These are phyloP conservation scores for Cyprinus carpio DNA, from an alignment of 2,113 vertebrate species.

Conservation along the genomic window DNA sequence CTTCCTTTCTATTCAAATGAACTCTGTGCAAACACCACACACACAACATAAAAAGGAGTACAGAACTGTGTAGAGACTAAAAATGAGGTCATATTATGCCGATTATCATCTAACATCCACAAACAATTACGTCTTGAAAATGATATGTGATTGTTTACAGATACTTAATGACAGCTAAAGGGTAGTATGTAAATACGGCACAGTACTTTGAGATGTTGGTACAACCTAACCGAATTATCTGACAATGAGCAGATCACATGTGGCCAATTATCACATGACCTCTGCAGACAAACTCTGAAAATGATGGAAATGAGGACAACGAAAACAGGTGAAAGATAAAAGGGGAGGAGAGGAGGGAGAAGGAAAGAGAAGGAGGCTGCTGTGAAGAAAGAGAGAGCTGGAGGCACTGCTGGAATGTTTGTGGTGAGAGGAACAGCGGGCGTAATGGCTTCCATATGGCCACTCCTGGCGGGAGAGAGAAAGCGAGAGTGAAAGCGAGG, in stretches of 20 bases:
- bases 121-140: slow-evolving; percentile 40
- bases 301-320: slow-evolving; percentile 42
- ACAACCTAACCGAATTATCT: background rate
- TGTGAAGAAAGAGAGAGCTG: slow-evolving; percentile 56
- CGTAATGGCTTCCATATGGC: slow-evolving; percentile 61
- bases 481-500: slow-evolving; percentile 23
- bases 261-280: slow-evolving; percentile 48
- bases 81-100: background rate
- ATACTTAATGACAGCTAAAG: slow-evolving; percentile 38
- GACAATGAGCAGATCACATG: slow-evolving; percentile 42
- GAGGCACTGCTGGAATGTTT: slow-evolving; percentile 54
- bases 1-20: background rate
- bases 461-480: slow-evolving; percentile 27
- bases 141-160: slow-evolving; percentile 34
- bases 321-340: slow-evolving; percentile 55
- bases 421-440: slow-evolving; percentile 50
- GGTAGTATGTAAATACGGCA: background rate
- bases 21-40: background rate
- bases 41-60: background rate
- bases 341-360: slow-evolving; percentile 59
- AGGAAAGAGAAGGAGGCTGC: slow-evolving; percentile 41
- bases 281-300: slow-evolving; percentile 45
- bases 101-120: slow-evolving; percentile 34
- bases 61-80: background rate
- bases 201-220: background rate